phyloP scores from a whole-genome alignment of 1,140 invertebrate genomes.

The Drosophila nikananu region DNA sequence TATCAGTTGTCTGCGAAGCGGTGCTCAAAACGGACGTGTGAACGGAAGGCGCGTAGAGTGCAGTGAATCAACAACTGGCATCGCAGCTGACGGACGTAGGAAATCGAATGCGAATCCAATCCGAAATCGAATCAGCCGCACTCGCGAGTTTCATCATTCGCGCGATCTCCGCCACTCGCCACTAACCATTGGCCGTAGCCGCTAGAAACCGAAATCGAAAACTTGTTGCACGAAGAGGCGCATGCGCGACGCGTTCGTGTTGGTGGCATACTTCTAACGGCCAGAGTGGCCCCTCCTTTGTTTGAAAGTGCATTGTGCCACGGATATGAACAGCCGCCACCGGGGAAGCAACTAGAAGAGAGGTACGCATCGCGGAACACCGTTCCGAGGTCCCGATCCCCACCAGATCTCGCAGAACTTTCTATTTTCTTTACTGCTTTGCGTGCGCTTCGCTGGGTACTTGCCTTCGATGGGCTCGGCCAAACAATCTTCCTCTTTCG shows the following conservation, averaged over 20 bases:
- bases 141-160: slow-evolving; percentile 16
- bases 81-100: slow-evolving; percentile 27
- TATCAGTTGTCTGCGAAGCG: slow-evolving; percentile 84
- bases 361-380: slow-evolving; percentile 35
- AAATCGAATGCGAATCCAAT: slow-evolving; percentile 36
- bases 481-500: slow-evolving; percentile 5
- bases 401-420: slow-evolving; percentile 67
- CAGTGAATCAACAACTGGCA: slow-evolving; percentile 6
- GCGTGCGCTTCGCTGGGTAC: slow-evolving; percentile 36
- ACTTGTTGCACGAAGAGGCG: slow-evolving; percentile 54
- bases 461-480: neutral
- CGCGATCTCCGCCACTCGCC: slow-evolving; percentile 3
- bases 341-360: slow-evolving; percentile 31
- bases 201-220: slow-evolving; percentile 17
- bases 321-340: slow-evolving; percentile 13
- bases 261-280: slow-evolving; percentile 61
- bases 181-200: neutral
- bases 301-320: slow-evolving; percentile 48
- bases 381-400: neutral
- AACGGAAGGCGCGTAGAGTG: slow-evolving; percentile 58
- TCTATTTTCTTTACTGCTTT: slow-evolving; percentile 82
- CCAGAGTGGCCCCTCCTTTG: slow-evolving; percentile 61
- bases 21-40: slow-evolving; percentile 79
- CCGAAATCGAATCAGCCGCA: slow-evolving; percentile 14
- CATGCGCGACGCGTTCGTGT: slow-evolving; percentile 56